Base-by-base conservation (phyloP, 2,888 invertebrate genomes). In the Saturnia pavonia region DNA sequence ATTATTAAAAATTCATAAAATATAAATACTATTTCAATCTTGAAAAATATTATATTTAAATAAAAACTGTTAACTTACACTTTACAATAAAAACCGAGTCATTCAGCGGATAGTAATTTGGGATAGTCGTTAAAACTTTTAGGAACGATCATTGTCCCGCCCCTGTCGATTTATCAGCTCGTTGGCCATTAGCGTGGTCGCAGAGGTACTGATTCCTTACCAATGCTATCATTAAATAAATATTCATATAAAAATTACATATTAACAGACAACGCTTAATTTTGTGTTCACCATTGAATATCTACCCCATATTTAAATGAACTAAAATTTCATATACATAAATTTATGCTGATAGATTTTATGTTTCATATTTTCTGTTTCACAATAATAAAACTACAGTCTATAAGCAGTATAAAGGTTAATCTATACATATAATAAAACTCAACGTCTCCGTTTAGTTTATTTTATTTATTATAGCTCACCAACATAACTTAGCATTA, bases 61-160 rank as follows among this genome's bases (percentile, higher is more conserved):
- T n/a, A n/a, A n/a, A n/a, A 14, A 60, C 57, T 60, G 25, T 25
- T 22, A 22, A 54, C 9, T 22, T 22, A 60, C 6, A 60, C 14
- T 54, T 22, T 54, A 60, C 27, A 25, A 7, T 27, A 60, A 57
- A 60, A 27, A 27, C 57, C 25, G 27, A 80, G 82, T 77, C 77
- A 76, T 77, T 72, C 84, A 83, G 83, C 82, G 81, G 81, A 75
- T 79, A 82, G 83, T 85, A 84, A 85, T 88, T 86, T 85, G 71
- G 76, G 77, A 74, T 70, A 77, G 80, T 87, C 85, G 83, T 87
- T 89, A 87, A 87, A 87, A 88, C 80, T 86, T 89, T 86, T 81
- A 86, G 82, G 82, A 82, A 81, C 82, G 79, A 82, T 83, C 83
- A 77, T 60, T 78, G 81, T 79, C 78, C 80, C 80, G 75, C 79